Conservation (phyloP, 1,140 invertebrate genomes). For the Leptinotarsa lineolata region DNA sequence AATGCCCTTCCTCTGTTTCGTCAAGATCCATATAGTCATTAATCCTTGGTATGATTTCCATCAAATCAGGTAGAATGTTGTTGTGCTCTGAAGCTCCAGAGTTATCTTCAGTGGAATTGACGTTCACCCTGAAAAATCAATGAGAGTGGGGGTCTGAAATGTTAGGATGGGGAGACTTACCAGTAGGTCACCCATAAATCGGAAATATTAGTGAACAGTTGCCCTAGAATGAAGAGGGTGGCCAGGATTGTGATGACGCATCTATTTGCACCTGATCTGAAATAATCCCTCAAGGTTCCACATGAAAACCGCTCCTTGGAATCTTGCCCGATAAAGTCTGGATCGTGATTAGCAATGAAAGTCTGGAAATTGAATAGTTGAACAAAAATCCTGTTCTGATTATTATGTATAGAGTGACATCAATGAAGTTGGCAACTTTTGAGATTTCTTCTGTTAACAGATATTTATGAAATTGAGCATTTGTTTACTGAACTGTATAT, state of each 20-base stretch:
- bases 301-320: neutral
- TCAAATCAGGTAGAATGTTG: neutral
- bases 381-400: too few relatives aligned
- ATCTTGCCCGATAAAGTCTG: too few relatives aligned
- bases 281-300: neutral
- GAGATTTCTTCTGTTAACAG: too few relatives aligned
- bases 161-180: neutral
- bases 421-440: too few relatives aligned
- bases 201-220: neutral
- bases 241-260: neutral
- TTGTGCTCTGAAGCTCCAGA: neutral
- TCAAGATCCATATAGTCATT: neutral
- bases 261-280: neutral
- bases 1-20: conserved; percentile 6
- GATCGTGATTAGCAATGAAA: too few relatives aligned
- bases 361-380: too few relatives aligned
- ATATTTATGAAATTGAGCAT: too few relatives aligned
- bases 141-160: neutral
- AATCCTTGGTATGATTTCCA: neutral
- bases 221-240: neutral
- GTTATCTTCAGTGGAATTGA: neutral
- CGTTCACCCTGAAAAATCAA: neutral
- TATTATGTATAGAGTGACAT: too few relatives aligned
- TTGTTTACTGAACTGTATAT: too few relatives aligned
- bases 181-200: conserved; percentile 6